Evolutionary conservation across 2,113 vertebrate species (phyloP).

Genomic region (Limnothrissa miodon): DNA sequence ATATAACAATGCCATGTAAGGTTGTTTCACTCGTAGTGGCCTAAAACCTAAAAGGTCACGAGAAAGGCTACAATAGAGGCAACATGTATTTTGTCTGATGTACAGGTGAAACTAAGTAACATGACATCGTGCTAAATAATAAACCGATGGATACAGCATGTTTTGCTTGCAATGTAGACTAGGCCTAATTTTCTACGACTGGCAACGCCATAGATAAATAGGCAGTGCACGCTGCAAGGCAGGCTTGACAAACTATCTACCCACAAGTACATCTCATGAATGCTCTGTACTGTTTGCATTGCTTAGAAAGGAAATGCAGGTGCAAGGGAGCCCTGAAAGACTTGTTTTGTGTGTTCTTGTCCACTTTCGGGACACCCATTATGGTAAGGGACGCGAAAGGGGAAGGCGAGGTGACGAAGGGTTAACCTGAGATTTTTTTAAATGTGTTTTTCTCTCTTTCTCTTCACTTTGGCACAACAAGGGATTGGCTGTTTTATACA

Average conservation of each 20-base stretch:
- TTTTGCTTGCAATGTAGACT: background rate
- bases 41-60: background rate
- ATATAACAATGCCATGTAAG: background rate
- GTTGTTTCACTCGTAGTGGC: background rate
- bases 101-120: background rate
- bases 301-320: slow-evolving; percentile 10
- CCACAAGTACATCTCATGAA: slow-evolving; percentile 50
- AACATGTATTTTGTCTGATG: background rate
- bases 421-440: slow-evolving; percentile 64
- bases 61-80: background rate
- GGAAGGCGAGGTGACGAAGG: slow-evolving; percentile 61
- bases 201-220: background rate
- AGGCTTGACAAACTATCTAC: background rate
- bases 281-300: slow-evolving; percentile 64
- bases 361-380: slow-evolving; percentile 52
- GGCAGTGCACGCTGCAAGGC: background rate
- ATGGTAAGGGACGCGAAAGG: slow-evolving; percentile 58
- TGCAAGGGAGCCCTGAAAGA: slow-evolving; percentile 52
- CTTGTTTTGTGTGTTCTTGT: slow-evolving; percentile 61
- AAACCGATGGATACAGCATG: background rate
- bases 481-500: slow-evolving; percentile 65
- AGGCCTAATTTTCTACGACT: background rate
- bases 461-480: slow-evolving; percentile 62
- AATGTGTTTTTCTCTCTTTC: slow-evolving; percentile 42
- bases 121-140: background rate